These are phyloP conservation scores for Chesias legatella DNA, from an alignment of 2,888 invertebrate species.

Conservation along the genomic window DNA sequence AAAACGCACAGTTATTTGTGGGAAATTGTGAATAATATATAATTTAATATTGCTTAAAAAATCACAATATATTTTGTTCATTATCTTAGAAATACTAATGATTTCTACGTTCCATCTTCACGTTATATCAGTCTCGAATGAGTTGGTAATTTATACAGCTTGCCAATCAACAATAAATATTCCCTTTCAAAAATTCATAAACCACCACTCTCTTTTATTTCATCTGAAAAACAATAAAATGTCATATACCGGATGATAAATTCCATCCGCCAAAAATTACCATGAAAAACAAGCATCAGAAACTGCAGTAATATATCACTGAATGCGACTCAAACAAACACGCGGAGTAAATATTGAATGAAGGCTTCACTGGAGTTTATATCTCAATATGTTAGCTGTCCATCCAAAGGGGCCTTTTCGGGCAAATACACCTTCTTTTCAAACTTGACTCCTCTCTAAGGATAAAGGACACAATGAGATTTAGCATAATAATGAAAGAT, in stretches of 20 bases:
- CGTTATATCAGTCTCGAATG: too few species aligned
- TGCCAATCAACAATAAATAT: too few species aligned
- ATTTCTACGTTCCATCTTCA: too few species aligned
- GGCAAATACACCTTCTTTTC: conserved; percentile 48
- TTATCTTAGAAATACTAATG: too few species aligned
- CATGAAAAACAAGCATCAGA: conserved; percentile 29
- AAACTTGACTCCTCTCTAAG: conserved; percentile 46
- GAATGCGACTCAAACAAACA: conserved; percentile 34
- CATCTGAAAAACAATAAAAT: conserved; percentile 17
- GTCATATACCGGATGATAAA: conserved; percentile 21
- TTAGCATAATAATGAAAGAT: conserved; percentile 63
- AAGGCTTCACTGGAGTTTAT: conserved; percentile 48
- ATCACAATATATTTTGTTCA: too few species aligned
- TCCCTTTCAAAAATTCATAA: too few species aligned
- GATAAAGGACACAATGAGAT: conserved; percentile 57
- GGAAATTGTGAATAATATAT: too few species aligned
- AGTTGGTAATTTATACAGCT: too few species aligned
- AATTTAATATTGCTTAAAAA: too few species aligned
- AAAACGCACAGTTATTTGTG: too few species aligned
- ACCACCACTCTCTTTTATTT: background rate
- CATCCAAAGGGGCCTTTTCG: conserved; percentile 37
- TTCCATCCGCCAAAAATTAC: conserved; percentile 28
- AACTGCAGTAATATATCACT: conserved; percentile 35
- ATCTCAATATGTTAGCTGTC: conserved; percentile 66
- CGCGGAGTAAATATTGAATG: conserved; percentile 60